These are phyloP conservation scores for Rotaria macrura DNA, from an alignment of 2,888 invertebrate species.

Conservation along the genomic window DNA sequence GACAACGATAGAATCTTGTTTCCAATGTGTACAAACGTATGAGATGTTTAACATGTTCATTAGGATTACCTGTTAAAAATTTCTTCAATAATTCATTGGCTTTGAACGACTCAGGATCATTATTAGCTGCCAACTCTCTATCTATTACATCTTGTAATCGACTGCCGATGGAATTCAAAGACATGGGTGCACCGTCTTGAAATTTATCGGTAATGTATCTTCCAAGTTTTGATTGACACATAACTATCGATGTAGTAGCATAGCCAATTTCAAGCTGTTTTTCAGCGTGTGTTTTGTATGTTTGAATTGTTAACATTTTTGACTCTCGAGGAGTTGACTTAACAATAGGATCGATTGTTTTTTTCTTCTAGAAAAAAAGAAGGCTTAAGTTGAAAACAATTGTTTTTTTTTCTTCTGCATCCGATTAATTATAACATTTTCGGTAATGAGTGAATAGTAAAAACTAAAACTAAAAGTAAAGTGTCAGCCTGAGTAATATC, in stretches of 20 bases:
- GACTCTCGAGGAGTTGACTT: no score
- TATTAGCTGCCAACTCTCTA: not conserved
- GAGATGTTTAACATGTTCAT: not conserved
- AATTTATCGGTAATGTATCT: not conserved
- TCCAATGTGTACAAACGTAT: not conserved
- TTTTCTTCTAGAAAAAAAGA: not conserved
- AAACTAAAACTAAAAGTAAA: no score
- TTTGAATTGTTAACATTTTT: not conserved
- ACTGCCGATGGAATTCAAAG: not conserved
- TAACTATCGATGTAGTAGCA: not conserved
- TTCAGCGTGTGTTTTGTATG: not conserved
- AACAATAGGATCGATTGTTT: no score
- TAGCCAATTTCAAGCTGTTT: not conserved
- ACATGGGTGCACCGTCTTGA: not conserved
- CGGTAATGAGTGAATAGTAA: no score
- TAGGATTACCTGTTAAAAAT: not conserved
- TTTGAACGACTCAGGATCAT: not conserved
- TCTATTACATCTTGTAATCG: not conserved
- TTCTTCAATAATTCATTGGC: not conserved
- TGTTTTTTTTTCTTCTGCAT: no score
- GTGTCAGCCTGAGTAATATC: no score
- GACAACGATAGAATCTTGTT: not conserved
- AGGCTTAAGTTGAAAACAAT: no score
- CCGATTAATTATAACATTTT: no score
- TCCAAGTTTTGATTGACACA: not conserved